phyloP scores from a whole-genome alignment of 2,888 invertebrate genomes.

The Calliphora vomitoria region DNA sequence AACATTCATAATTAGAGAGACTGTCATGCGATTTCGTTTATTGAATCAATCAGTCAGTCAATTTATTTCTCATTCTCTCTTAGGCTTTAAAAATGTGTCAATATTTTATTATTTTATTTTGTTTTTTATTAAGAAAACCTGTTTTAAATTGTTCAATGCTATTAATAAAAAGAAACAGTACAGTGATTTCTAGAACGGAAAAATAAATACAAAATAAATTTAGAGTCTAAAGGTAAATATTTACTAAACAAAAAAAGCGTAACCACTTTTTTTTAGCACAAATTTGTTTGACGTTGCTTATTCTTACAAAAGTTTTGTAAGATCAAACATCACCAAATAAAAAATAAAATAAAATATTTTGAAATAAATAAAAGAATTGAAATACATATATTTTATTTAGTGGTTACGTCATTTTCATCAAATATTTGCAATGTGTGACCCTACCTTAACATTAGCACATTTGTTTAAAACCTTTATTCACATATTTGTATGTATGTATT shows the following conservation, averaged over 20 bases:
- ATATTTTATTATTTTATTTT: neutral
- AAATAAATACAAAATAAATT: neutral
- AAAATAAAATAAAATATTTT: too few species aligned
- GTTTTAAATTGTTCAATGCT: neutral
- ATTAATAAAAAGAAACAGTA: neutral
- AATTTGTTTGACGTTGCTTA: too few species aligned
- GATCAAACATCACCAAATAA: too few species aligned
- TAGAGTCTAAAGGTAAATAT: too few species aligned
- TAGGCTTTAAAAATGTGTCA: neutral
- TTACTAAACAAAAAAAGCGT: too few species aligned
- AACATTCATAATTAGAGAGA: slow-evolving; percentile 7
- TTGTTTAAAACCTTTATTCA: neutral
- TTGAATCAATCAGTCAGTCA: neutral
- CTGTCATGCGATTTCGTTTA: neutral
- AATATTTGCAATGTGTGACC: too few species aligned
- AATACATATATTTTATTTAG: too few species aligned
- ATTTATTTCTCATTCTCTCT: neutral
- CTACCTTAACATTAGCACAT: too few species aligned
- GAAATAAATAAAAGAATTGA: too few species aligned
- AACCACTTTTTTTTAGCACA: too few species aligned
- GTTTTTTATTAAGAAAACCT: neutral
- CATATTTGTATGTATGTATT: neutral
- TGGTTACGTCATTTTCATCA: too few species aligned
- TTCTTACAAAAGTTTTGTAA: too few species aligned
- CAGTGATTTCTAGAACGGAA: neutral